Evolutionary conservation across 2,888 invertebrate species (phyloP), one percentile per base, ranked within the genome.

Genomic region (Drosophila putrida): DNA sequence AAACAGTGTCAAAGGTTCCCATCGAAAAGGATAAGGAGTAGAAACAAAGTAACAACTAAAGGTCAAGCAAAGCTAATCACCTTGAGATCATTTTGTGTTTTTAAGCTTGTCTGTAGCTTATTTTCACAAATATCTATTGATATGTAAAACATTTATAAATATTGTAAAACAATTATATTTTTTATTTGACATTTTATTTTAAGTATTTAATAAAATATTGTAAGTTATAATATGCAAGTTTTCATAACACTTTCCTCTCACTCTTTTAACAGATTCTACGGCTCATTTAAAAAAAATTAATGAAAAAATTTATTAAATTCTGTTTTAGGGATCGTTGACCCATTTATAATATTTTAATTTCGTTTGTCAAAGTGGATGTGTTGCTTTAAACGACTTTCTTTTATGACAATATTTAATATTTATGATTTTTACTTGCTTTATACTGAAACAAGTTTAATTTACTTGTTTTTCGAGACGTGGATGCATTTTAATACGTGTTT

Each of bases 301-400:
- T 20, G 2, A 11, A 31, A 0, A 8, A 13, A 20, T 41, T 41
- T 10, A n/a, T 31, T n/a, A 0, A 41, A 35, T 41, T 54, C 75
- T 25, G 71, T 44, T 72, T 71, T 20, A 28, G 28, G 4, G 61
- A 41, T 51, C 51, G 10, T 43, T 67, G 50, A 67, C 25, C 68
- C 13, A 28, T 31, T 55, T 33, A 35, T 27, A 28, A 54, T 31
- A 6, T 11, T 10, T 15, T 13, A 28, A 11, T 35, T 13, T 43
- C 43, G 31, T 28, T 41, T 38, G 51, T 27, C 38, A 51, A n/a
- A 4, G 11, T 8, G 6, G 8, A 9, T 8, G 8, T 8, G 35
- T 8, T 28, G 28, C 1, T 4, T 2, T 20, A 20, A 20, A 20
- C 20, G 6, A 10, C 10, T 11, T 33, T 25, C 13, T 51, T 51